Evolutionary conservation across 2,113 vertebrate genomes (phyloP), one percentile per base, ranked within the genome.

Genomic region (Lagopus muta): DNA sequence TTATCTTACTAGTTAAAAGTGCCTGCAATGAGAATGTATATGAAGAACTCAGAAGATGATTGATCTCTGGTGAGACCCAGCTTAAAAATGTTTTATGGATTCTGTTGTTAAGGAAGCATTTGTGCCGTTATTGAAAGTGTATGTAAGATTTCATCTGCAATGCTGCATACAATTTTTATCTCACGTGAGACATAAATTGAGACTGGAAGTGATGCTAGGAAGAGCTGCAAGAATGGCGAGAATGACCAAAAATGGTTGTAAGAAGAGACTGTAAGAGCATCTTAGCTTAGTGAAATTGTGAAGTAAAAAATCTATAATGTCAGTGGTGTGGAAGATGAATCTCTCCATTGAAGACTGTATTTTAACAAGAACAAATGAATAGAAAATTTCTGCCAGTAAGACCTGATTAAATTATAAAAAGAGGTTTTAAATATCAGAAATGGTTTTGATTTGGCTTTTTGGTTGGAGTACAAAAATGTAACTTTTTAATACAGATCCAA

Each of bases 141-240:
- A 36, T 8, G 22, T 52, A 40, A 80, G n/a, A 40, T n/a, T 1
- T 79, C 22, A 52, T 28, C 8, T 79, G 54, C 75, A 91, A 61
- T 80, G 30, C 2, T 4, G 2, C 42, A 13, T 60, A 2, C 32
- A 48, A 2, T 15, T 86, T 48, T 3, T 36, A 3, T 36, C 62
- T 82, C 11, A 1, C 6, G 0, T n/a, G 12, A 82, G 30, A 54
- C 2, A 0, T 8, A 22, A n/a, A 36, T 6, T 85, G 50, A 66
- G 40, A 54, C 16, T 54, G 22, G 60, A 55, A 50, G 18, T 21
- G 19, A 24, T 45, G n/a, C 20, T 67, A 32, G 83, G 19, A 65
- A 74, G 34, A 83, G 25, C 60, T 88, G 21, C 17, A 61, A 48
- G 36, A 74, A 77, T 48, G 15, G 7, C 32, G 47, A 77, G 24